Base-by-base conservation (phyloP, 2,113 vertebrate genomes). In the Orthochromis indermauri region DNA sequence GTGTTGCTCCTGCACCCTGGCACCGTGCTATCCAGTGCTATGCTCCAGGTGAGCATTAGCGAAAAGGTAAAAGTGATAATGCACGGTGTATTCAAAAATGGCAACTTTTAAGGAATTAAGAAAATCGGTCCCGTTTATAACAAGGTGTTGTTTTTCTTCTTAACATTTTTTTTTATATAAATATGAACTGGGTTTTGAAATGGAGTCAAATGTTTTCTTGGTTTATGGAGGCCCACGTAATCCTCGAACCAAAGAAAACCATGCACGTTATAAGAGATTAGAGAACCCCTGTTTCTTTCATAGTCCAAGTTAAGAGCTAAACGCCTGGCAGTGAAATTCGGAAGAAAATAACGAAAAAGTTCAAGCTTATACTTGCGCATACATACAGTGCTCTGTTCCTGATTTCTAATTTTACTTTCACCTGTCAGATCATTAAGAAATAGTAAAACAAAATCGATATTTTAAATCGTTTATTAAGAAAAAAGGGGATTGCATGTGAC, bases 31-130 rank as follows among this genome's bases (percentile, higher is more conserved):
- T 24, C 61, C 59, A 40, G 59, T 2, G 4, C 33, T 12, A 5
- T 8, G 89, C 87, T 91, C 79, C 88, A 87, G 92, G 93, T 93
- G 40, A 85, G 83, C 61, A 83, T 88, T 53, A 66, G 80, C 12
- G 1, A 21, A 71, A 89, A 88, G 87, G 79, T 61, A 40, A 71
- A 68, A 86, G 88, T 76, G 66, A 92, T 93, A 55, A 79, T 40
- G 82, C 91, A 88, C 5, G 85, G 57, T 83, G 79, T 35, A 17
- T 90, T 89, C 66, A 83, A 85, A 92, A 91, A 89, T 81, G 82
- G 82, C n/a, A 93, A 92, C 90, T 93, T 94, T 85, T 45, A 87
- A 86, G 87, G 87, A 88, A 90, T 90, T 78, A 87, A 83, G 63
- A 83, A 93, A 91, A 90, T 85, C 11, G 4, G 61, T 3, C 5